Base-by-base conservation (phyloP, 2,797 vertebrate species). In the Chrysolophus pictus region DNA sequence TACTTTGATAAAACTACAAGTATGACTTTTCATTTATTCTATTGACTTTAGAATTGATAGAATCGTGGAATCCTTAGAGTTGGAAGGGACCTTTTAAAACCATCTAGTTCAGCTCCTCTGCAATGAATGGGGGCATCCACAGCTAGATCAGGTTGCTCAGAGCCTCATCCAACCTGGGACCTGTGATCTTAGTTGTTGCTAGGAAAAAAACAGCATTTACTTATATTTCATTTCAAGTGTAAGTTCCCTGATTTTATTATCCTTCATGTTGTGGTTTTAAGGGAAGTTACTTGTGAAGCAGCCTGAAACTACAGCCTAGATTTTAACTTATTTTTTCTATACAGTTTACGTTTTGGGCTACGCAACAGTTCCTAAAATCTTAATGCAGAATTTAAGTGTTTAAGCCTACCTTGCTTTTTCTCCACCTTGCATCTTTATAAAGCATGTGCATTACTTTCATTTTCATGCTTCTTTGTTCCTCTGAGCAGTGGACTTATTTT, bases 1-100 rank as follows among this genome's bases (percentile, higher is more conserved):
- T 79, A 31, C 92, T 93, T 88, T 95, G 35, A 79, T 60, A 69
- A 90, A 87, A 59, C 4, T 71, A 11, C 28, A 73, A 70, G 13
- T 65, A 17, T 71, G 22, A 64, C 16, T 91, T 84, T 75, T 68
- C 18, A 55, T 87, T 82, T 88, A 72, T 70, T 91, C 82, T 74
- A 31, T 24, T n/a, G 14, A 9, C 79, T 10, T 47, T 47, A 47
- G 46, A 47, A 47, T 47, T 6, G 6, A 47, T 47, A 47, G 22
- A 47, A 47, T 47, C 22, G 7, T 47, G 22, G 11, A 47, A 24
- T 47, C 11, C 46, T 47, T 47, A 23, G 11, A 23, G 46, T 47
- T 13, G 22, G 46, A 47, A 13, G 46, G 22, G 11, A 47, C 22
- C 46, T 47, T 47, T 47, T 24, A 47, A 47, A 47, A 47, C 11